Base-by-base conservation (phyloP, 2,888 invertebrate genomes). In the Hecatera dysodea region DNA sequence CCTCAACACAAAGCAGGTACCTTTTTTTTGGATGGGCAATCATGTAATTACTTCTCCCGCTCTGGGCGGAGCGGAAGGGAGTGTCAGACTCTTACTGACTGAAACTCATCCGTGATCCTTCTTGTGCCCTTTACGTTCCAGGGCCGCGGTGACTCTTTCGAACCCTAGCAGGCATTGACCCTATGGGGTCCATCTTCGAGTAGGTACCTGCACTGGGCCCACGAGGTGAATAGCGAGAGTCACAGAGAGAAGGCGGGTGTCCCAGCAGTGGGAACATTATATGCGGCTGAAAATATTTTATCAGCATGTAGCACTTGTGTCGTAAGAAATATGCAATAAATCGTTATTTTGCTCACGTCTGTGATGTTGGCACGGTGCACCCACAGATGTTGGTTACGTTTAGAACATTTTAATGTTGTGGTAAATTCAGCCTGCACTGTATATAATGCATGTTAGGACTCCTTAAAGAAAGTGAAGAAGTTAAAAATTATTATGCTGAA, bases 331-430 rank as follows among this genome's bases (percentile, higher is more conserved):
- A 64, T 61, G 36, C 24, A 64, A 62, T 55, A 74, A 59, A 70
- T 76, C 56, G 19, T 64, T 74, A 80, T 74, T 72, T 61, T 59
- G 44, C 67, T 80, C 78, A 80, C 78, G 71, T 72, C 27, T 36
- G 19, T 66, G 42, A 61, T 50, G 64, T 69, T 78, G 64, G 71
- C 63, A 69, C 67, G 48, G 44, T 52, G 65, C 75, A 52, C 22
- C 55, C 22, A 39, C 57, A 48, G 63, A 66, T 72, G 72, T 48
- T 22, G 29, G 59, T 29, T 57, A 67, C 66, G 53, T 66, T 75
- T 59, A 27, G 12, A 61, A 64, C 39, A 75, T 67, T 67, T 78
- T 78, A 67, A 67, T 67, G 22, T 39, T 46, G 22, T 46, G 44
- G 55, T 70, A 53, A 67, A 67, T 57, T 67, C 27, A 12, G 17